Conservation (phyloP, 1,140 invertebrate genomes). For the Protaetia brevitarsis region DNA sequence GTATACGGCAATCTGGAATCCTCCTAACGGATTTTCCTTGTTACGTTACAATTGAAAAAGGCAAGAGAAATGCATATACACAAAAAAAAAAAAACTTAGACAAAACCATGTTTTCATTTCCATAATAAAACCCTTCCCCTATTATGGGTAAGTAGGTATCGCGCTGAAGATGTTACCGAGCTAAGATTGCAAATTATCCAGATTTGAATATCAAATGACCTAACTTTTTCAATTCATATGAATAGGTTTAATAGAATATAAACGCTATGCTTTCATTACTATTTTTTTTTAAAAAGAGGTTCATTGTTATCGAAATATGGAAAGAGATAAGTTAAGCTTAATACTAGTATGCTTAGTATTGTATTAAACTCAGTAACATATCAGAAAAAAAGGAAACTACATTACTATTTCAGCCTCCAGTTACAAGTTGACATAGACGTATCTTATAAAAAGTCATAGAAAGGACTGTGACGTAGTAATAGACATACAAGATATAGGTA, state of each 20-base stretch:
- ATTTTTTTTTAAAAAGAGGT: not conserved
- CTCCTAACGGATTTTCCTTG: not conserved
- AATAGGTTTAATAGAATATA: not conserved
- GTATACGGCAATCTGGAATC: not conserved
- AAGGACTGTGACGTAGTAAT: too few species aligned
- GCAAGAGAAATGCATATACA: not conserved
- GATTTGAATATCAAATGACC: conserved; percentile 3
- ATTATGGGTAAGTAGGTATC: not conserved
- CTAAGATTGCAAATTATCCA: not conserved
- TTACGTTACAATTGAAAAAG: not conserved
- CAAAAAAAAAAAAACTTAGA: not conserved
- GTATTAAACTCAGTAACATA: too few species aligned
- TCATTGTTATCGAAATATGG: not conserved
- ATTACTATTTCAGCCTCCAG: too few species aligned
- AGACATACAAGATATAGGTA: too few species aligned
- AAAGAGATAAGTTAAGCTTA: too few species aligned
- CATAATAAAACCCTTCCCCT: conserved; percentile 10
- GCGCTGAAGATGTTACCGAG: not conserved
- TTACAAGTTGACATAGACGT: too few species aligned
- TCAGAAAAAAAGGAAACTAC: too few species aligned
- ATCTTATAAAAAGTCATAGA: too few species aligned
- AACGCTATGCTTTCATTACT: not conserved
- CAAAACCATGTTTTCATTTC: not conserved
- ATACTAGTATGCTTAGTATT: too few species aligned
- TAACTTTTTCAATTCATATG: not conserved